phyloP scores from a whole-genome alignment of 2,888 invertebrate species.

The Panopea generosa region DNA sequence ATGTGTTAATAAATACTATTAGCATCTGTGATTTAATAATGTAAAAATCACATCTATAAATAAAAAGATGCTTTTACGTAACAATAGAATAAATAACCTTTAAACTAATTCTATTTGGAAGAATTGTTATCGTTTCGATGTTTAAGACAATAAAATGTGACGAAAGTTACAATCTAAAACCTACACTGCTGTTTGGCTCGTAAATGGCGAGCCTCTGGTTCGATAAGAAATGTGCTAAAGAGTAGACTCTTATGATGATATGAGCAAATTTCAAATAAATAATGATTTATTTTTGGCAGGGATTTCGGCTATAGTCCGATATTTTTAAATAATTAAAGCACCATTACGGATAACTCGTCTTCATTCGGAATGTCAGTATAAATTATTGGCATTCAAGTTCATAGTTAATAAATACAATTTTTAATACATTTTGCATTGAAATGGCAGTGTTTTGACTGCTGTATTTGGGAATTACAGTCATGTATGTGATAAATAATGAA shows the following conservation, averaged over 20 bases:
- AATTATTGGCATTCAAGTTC: slow-evolving; percentile 11
- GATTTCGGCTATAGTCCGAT: slow-evolving; percentile 29
- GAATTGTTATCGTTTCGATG: neutral
- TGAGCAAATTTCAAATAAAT: slow-evolving; percentile 10
- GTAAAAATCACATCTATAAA: too few relatives aligned
- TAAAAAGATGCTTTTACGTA: too few relatives aligned
- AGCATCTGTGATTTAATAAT: too few relatives aligned
- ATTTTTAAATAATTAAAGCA: neutral
- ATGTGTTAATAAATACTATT: too few relatives aligned
- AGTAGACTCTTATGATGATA: neutral
- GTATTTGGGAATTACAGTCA: too few relatives aligned
- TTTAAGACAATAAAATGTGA: neutral
- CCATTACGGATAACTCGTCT: neutral
- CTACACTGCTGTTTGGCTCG: too few relatives aligned
- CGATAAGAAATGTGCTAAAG: too few relatives aligned
- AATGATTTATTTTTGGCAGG: slow-evolving; percentile 45
- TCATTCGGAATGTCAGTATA: slow-evolving; percentile 33
- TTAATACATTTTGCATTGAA: slow-evolving; percentile 79
- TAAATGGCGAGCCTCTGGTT: too few relatives aligned
- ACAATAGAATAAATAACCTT: too few relatives aligned
- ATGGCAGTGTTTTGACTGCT: slow-evolving; percentile 64
- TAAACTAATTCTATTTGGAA: neutral
- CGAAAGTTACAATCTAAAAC: too few relatives aligned
- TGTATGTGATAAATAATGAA: too few relatives aligned
- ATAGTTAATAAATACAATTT: slow-evolving; percentile 10